Percentiles rank a stretch among this genome's conserved stretches.
Conservation (phyloP, 2,888 invertebrate species). For the Conchocele bisecta region DNA sequence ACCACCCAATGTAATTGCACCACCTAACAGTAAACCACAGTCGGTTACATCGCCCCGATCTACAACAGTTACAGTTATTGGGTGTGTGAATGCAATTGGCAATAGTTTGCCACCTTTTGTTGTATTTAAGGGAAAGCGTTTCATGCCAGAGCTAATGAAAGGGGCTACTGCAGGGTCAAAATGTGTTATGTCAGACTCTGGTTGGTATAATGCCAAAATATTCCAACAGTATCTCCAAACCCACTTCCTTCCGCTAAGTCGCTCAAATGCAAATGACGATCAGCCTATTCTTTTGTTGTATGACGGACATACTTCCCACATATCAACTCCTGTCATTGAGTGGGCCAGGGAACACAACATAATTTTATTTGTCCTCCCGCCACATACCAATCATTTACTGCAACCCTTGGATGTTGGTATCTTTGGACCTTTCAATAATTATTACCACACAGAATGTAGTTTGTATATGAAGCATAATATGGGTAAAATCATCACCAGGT, state of each 20-base stretch:
- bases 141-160: slow-evolving; percentile 10
- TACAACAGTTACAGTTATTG: slow-evolving; percentile 10
- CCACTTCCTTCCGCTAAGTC: slow-evolving; percentile 5
- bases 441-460: slow-evolving; percentile 7
- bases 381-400: slow-evolving; percentile 14
- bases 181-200: slow-evolving; percentile 12
- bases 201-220: slow-evolving; percentile 17
- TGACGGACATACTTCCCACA: slow-evolving; percentile 29
- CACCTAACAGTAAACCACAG: slow-evolving; percentile 6
- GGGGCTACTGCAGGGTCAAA: not conserved
- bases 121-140: slow-evolving; percentile 22
- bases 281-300: slow-evolving; percentile 6
- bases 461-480: slow-evolving; percentile 56
- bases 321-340: not conserved
- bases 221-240: slow-evolving; percentile 22
- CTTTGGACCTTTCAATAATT: slow-evolving; percentile 30
- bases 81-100: slow-evolving; percentile 16
- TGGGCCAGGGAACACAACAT: slow-evolving; percentile 23
- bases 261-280: not conserved
- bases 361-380: slow-evolving; percentile 21
- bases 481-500: slow-evolving; percentile 74
- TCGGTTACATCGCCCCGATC: slow-evolving; percentile 18
- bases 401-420: slow-evolving; percentile 27
- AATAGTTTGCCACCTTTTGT: slow-evolving; percentile 17
- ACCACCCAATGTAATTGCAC: slow-evolving; percentile 9